phyloP scores from a whole-genome alignment of 2,797 vertebrate genomes.

The Acanthopagrus latus region DNA sequence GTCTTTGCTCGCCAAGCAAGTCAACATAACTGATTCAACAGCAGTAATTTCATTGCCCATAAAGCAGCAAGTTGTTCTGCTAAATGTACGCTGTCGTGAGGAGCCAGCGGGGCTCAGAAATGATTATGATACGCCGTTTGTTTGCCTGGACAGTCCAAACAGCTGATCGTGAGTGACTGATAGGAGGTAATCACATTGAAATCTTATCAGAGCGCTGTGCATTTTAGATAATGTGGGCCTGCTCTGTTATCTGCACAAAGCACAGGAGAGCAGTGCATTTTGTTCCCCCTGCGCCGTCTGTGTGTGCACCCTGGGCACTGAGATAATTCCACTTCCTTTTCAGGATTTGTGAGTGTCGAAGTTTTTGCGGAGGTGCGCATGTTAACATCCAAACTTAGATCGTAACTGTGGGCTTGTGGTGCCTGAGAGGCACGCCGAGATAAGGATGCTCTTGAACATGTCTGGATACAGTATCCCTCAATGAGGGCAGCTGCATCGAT shows the following conservation, averaged over 20 bases:
- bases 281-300: constrained; percentile 45
- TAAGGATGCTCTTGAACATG: constrained; percentile 71
- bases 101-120: constrained; percentile 43
- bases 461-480: constrained; percentile 60
- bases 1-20: constrained; percentile 74
- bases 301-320: constrained; percentile 61
- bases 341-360: constrained; percentile 53
- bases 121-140: constrained; percentile 64
- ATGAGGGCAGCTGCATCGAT: constrained; percentile 67
- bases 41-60: constrained; percentile 66
- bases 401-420: constrained; percentile 50
- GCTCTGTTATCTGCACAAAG: constrained; percentile 69
- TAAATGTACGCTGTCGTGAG: constrained; percentile 42
- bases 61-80: constrained; percentile 58
- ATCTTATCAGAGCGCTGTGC: constrained; percentile 74
- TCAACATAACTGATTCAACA: constrained; percentile 68
- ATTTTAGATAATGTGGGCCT: constrained; percentile 53
- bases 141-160: constrained; percentile 65
- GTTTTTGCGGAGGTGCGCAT: constrained; percentile 71
- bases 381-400: constrained; percentile 67
- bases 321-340: constrained; percentile 74
- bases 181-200: constrained; percentile 71
- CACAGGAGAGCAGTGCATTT: constrained; percentile 53
- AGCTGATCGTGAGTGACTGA: constrained; percentile 76
- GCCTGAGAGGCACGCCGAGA: constrained; percentile 68